A percentile compares a stretch with the other conserved stretches of the same genome.
Evolutionary conservation across 2,113 vertebrate genomes (phyloP).

Genomic region (Suricata suricatta): DNA sequence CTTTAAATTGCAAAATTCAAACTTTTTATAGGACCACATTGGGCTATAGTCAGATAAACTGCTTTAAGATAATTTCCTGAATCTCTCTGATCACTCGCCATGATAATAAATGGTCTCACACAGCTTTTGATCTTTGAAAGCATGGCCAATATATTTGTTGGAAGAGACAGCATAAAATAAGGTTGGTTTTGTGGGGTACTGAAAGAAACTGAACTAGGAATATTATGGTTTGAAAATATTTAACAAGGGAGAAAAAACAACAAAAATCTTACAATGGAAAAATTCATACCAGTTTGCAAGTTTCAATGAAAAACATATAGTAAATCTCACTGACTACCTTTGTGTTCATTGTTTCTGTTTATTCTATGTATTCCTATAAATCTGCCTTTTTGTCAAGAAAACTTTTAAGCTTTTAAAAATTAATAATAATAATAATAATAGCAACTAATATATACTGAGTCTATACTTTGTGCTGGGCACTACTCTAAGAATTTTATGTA

Average conservation of each 20-base stretch:
- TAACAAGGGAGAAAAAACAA: not conserved
- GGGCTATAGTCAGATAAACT: not conserved
- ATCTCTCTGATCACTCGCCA: not conserved
- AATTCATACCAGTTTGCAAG: conserved; percentile 8
- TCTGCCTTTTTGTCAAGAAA: not conserved
- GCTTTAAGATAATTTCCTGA: conserved; percentile 27
- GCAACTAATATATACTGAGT: not conserved
- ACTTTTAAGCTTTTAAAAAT: conserved; percentile 30
- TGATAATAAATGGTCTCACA: not conserved
- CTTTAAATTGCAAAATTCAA: conserved; percentile 11
- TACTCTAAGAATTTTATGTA: not conserved
- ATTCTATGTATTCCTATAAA: not conserved
- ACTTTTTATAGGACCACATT: not conserved
- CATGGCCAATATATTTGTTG: not conserved
- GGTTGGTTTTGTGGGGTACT: not conserved
- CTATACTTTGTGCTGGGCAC: not conserved
- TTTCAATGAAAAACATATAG: not conserved
- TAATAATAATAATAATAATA: not conserved
- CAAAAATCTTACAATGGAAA: conserved; percentile 1
- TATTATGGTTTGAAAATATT: not conserved
- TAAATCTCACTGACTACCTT: conserved; percentile 8
- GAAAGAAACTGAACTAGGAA: not conserved
- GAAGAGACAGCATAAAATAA: conserved; percentile 24
- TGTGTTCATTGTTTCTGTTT: not conserved
- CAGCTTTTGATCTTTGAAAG: conserved; percentile 25